Conservation (phyloP, 2,113 vertebrate genomes). For the Cynoglossus semilaevis region DNA sequence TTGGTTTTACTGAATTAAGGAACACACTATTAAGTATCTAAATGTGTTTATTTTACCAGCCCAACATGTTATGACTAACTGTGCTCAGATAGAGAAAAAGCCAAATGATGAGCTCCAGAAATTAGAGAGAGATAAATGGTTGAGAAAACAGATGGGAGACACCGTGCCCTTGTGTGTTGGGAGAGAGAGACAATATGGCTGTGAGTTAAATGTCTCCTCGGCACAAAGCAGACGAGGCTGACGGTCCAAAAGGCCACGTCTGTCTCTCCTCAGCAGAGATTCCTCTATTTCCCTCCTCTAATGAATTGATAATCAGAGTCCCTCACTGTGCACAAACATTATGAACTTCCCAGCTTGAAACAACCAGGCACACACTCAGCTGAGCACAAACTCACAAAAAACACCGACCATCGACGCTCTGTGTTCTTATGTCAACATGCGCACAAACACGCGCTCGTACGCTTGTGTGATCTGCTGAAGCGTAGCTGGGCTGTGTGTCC, state of each 20-base stretch:
- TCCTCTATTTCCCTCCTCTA: constrained; percentile 61
- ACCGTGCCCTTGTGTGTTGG: neutral
- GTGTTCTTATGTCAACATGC: constrained; percentile 15
- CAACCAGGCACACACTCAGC: constrained; percentile 2
- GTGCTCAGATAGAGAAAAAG: too few relatives aligned
- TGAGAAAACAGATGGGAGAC: constrained; percentile 4
- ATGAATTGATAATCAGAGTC: constrained; percentile 67
- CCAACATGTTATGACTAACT: too few relatives aligned
- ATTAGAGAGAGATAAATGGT: constrained; percentile 7
- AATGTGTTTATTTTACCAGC: too few relatives aligned
- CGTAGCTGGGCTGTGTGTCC: constrained; percentile 30
- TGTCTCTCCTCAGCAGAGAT: constrained; percentile 19
- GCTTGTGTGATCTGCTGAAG: constrained; percentile 30
- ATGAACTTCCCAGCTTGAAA: constrained; percentile 50
- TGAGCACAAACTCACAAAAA: neutral
- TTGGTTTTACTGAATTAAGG: too few relatives aligned
- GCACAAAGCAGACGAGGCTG: constrained; percentile 22
- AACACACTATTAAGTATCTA: too few relatives aligned
- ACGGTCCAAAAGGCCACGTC: constrained; percentile 41
- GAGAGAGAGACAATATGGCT: constrained; percentile 3
- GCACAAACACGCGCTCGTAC: constrained; percentile 13
- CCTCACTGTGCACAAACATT: constrained; percentile 58
- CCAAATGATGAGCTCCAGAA: neutral
- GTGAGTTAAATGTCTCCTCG: constrained; percentile 30
- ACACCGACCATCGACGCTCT: neutral